These are phyloP conservation scores for Lochmaea capreae DNA, from an alignment of 2,888 invertebrate genomes.

Conservation along the genomic window DNA sequence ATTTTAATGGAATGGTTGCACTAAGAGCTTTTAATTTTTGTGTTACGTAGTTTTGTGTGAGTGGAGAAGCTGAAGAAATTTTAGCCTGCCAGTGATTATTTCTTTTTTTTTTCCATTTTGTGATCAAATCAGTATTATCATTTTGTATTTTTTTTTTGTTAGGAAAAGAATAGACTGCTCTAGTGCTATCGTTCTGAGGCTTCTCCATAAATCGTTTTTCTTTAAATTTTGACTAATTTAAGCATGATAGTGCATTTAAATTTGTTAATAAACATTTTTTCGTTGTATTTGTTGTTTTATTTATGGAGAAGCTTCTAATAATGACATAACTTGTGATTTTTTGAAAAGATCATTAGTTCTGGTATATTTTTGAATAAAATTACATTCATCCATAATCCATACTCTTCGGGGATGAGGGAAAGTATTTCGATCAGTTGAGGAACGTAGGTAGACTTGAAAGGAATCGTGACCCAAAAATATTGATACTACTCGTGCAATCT, in stretches of 20 bases:
- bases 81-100: constrained; percentile 43
- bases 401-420: too few species aligned
- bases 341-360: background rate
- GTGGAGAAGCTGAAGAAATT: constrained; percentile 62
- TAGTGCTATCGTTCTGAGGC: constrained; percentile 63
- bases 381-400: too few species aligned
- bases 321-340: background rate
- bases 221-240: constrained; percentile 12
- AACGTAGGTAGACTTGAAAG: too few species aligned
- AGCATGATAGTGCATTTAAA: constrained; percentile 25
- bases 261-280: constrained; percentile 12
- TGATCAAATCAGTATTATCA: constrained; percentile 47
- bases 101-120: constrained; percentile 36
- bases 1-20: constrained; percentile 57
- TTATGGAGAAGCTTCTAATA: constrained; percentile 61
- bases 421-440: too few species aligned
- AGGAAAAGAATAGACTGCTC: constrained; percentile 41
- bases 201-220: constrained; percentile 59
- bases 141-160: constrained; percentile 44
- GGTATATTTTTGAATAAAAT: too few species aligned
- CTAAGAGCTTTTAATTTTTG: constrained; percentile 55
- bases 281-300: constrained; percentile 53
- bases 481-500: too few species aligned
- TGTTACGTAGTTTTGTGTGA: constrained; percentile 41
- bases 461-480: too few species aligned